Conservation (phyloP, 2,797 vertebrate species). For the Poeciliopsis paucimaculata region DNA sequence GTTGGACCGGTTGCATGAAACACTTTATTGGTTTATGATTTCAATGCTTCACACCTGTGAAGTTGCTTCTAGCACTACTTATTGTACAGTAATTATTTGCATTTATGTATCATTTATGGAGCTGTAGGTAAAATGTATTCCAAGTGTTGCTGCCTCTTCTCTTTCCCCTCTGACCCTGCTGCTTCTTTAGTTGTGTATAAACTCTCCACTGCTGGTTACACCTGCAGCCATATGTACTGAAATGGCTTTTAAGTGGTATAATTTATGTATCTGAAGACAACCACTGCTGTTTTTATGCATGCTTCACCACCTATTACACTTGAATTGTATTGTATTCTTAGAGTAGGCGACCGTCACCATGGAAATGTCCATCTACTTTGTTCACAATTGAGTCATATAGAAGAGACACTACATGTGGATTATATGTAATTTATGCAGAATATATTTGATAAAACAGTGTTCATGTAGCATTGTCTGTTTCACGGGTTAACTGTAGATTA, state of each 20-base stretch:
- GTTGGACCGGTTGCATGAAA: slow-evolving; percentile 15
- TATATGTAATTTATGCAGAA: slow-evolving; percentile 38
- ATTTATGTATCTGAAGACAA: slow-evolving; percentile 20
- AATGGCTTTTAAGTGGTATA: not conserved
- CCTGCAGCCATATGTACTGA: not conserved
- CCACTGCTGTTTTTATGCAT: slow-evolving; percentile 24
- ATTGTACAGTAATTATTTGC: not conserved
- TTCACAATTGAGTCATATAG: slow-evolving; percentile 12
- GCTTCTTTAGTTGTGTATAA: slow-evolving; percentile 2
- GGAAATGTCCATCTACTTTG: slow-evolving; percentile 16
- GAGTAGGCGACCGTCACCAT: slow-evolving; percentile 4
- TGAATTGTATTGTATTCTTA: slow-evolving; percentile 15
- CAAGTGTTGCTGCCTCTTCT: not conserved
- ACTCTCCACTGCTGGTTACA: slow-evolving; percentile 27
- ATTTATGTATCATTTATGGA: not conserved
- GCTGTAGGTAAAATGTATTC: not conserved
- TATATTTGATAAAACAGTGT: slow-evolving; percentile 49
- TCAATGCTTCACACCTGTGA: slow-evolving; percentile 4
- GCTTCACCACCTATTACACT: slow-evolving; percentile 14
- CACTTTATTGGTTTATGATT: not conserved
- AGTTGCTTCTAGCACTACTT: not conserved
- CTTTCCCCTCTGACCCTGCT: not conserved
- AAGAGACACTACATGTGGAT: slow-evolving; percentile 16
- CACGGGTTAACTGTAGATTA: slow-evolving; percentile 16
- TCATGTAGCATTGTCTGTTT: slow-evolving; percentile 33